Evolutionary conservation across 2,113 vertebrate species (phyloP), one percentile per base, ranked within the genome.

Genomic region (Ceyx melanurus): DNA sequence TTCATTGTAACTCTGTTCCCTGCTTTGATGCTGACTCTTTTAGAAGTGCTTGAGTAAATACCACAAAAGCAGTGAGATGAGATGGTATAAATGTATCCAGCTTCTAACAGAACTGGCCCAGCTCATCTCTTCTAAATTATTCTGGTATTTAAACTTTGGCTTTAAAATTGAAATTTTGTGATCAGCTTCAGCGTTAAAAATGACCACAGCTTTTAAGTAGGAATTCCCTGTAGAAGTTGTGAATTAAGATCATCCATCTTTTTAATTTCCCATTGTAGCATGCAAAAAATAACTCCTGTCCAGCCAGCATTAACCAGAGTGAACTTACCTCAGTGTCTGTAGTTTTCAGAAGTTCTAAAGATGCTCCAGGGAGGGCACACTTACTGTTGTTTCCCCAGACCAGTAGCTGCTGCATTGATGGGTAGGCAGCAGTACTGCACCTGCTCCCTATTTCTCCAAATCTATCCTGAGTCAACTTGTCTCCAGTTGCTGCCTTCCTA

Each of bases 1-100:
- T 60, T 95, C 62, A 79, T 60, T 60, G 17, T 64, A 90, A 22
- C 74, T 79, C 5, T 60, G 72, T 85, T 85, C 60, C 18, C 62
- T 66, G 64, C n/a, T 92, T 76, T 28, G 4, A 43, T 82, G 54
- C 33, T 88, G 58, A 91, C 25, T 88, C 80, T 94, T 92, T 86
- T 88, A 33, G 66, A 88, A 90, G 86, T 53, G 35, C 67, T 62
- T 48, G n/a, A 70, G 60, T 77, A 93, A 95, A 94, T 82, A 92
- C 71, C 5, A 3, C 45, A 92, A 72, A 78, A 86, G 21, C 60
- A 92, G 37, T 95, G 89, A 62, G 40, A 31, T 60, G 42, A 67
- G 60, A 26, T 17, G 28, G 21, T 60, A 29, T 67, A 56, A 88
- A 80, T 45, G 6, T 70, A 22, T 73, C 73, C 50, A 51, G 54